phyloP scores from a whole-genome alignment of 23 tunicate genomes.

The Aplidium turbinatum region DNA sequence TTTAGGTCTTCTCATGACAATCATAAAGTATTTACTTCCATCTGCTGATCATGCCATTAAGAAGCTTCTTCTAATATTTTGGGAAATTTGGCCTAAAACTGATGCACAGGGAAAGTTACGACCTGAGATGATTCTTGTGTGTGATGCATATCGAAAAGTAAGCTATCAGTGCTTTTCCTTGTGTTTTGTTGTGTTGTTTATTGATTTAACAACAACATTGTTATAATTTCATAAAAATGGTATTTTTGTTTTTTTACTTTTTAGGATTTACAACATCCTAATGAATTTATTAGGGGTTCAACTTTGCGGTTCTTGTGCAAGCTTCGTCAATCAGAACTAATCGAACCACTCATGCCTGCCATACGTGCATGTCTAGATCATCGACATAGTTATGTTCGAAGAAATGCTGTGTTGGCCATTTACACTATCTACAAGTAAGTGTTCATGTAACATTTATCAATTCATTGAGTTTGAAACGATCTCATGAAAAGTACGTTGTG shows the following conservation, averaged over 20 bases:
- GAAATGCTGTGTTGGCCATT: conserved; percentile 98
- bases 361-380: conserved; percentile 95
- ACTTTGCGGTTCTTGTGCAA: conserved; percentile 97
- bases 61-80: conserved; percentile 88
- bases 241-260: no score
- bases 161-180: no score
- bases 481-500: no score
- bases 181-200: no score
- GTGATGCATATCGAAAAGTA: conserved; percentile 99
- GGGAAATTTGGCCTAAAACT: conserved; percentile 99
- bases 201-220: no score
- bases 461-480: no score
- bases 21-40: conserved; percentile 95
- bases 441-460: no score
- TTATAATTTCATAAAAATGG: no score
- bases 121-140: conserved; percentile 97
- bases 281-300: conserved; percentile 98
- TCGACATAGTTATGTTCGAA: conserved; percentile 95
- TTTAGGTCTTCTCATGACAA: conserved; percentile 88
- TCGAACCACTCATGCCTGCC: conserved; percentile 98
- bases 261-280: conserved; percentile 99
- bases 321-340: conserved; percentile 88
- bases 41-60: conserved; percentile 94
- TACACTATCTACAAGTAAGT: conserved; percentile 93
- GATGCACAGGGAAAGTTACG: conserved; percentile 87